Percentiles rank a stretch among this genome's conserved stretches.
phyloP scores from a whole-genome alignment of 2,888 invertebrate genomes.

The Cantharis lateralis region DNA sequence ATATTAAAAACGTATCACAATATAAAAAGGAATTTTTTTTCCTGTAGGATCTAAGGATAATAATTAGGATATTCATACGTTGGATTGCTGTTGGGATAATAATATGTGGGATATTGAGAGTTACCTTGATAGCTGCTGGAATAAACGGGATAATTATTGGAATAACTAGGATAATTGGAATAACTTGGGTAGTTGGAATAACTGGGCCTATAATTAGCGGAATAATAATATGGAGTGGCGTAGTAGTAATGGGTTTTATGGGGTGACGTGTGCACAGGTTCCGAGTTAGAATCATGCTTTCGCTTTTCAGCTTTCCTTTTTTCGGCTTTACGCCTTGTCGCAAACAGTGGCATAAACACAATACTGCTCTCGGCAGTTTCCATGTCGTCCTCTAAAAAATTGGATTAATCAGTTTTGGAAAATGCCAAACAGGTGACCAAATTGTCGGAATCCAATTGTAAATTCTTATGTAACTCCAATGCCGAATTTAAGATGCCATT shows the following conservation, averaged over 20 bases:
- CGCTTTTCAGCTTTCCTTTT: background rate
- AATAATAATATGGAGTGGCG: background rate
- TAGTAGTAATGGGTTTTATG: background rate
- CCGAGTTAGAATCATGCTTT: background rate
- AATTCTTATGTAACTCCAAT: background rate
- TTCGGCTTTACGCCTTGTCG: background rate
- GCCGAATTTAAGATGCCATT: background rate
- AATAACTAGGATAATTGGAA: background rate
- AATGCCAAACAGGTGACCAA: rapidly evolving
- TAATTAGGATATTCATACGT: too few relatives aligned
- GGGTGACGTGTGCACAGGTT: background rate
- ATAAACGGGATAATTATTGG: background rate
- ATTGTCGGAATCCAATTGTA: background rate
- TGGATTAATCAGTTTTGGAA: background rate
- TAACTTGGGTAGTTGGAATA: background rate
- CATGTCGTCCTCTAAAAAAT: background rate
- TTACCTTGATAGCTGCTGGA: too few relatives aligned
- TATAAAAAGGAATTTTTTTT: background rate
- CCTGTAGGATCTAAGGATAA: background rate
- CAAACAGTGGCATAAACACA: background rate
- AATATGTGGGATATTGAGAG: too few relatives aligned
- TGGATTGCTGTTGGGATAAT: too few relatives aligned
- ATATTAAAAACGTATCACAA: background rate
- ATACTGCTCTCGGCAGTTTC: background rate
- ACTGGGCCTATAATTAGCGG: background rate